Base-by-base conservation (phyloP, 2,888 invertebrate species). In the Leptopterna dolabrata region DNA sequence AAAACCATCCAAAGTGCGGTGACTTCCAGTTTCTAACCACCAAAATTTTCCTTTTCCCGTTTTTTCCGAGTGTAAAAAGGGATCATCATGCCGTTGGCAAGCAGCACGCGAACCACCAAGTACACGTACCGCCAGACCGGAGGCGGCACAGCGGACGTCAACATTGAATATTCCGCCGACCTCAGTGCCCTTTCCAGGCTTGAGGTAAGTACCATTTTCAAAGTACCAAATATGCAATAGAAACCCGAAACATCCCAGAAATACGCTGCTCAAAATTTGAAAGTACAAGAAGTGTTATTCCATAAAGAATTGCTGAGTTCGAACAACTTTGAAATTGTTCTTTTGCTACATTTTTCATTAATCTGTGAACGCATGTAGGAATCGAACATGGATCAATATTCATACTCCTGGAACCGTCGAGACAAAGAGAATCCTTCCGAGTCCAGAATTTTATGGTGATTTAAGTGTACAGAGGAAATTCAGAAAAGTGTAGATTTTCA, bases 141-240 rank as follows among this genome's bases (percentile, higher is more conserved):
- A 93, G 94, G 93, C 91, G 94, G 93, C 89, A 92, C 92, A 90
- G 96, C 96, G 93, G 97, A 97, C 94, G 96, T 97, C 92, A 97
- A 96, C 95, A 97, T 98, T 94, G 97, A 97, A 94, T 98, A 97
- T 94, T 95, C 95, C 93, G 95, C 96, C 94, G 97, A 98, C 94
- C 94, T 97, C 93, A 97, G 96, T 94, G 96, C 97, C 93, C 95
- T 98, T 93, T 96, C 97, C 93, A 96, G 97, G 93, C 95, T 98
- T 93, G 97, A 98, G 97, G 97, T 98, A 96, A 94, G 73, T 87
- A 36, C 45, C 78, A 6, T 27, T 63, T 19, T 24, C 13, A 85
- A 19, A 19, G 9, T n/a, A 80, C n/a, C 45, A 19, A 19, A 27
- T 82, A 2, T 70, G 4, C 36, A 2, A 36, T 36, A 36, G 4